A percentile compares a stretch with the other conserved stretches of the same genome.
phyloP scores from a whole-genome alignment of 2,888 invertebrate species.

The Chironomus riparius region DNA sequence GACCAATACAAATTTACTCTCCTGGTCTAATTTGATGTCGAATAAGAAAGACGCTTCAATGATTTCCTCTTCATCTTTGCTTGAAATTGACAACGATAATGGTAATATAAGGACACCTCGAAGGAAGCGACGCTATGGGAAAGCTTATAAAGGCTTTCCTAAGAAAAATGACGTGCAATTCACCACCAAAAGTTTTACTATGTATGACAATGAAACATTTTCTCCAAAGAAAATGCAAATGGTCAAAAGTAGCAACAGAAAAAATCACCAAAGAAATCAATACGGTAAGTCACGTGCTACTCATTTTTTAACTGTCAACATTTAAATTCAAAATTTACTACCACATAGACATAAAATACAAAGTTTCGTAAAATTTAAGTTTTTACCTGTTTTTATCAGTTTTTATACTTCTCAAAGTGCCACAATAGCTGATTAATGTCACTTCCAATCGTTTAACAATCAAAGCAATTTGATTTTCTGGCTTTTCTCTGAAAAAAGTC shows the following conservation, averaged over 20 bases:
- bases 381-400: too few species aligned
- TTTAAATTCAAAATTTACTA: too few species aligned
- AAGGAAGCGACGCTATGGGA: background rate
- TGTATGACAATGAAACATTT: background rate
- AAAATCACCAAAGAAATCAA: slow-evolving; percentile 20
- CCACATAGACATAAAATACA: too few species aligned
- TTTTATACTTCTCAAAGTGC: too few species aligned
- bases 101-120: background rate
- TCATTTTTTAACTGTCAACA: too few species aligned
- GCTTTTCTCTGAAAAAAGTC: too few species aligned
- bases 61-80: background rate
- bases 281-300: background rate
- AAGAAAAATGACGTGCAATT: slow-evolving; percentile 19
- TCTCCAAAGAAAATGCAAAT: slow-evolving; percentile 20
- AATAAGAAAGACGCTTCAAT: background rate
- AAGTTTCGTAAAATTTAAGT: too few species aligned
- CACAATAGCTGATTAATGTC: too few species aligned
- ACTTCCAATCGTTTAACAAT: too few species aligned
- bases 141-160: background rate
- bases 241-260: slow-evolving; percentile 7
- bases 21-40: slow-evolving; percentile 20
- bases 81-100: background rate
- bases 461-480: too few species aligned
- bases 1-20: background rate
- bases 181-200: slow-evolving; percentile 1